Evolutionary conservation across 2,888 invertebrate genomes (phyloP), one percentile per base, ranked within the genome.

Genomic region (Macrosoma leucophasiata): DNA sequence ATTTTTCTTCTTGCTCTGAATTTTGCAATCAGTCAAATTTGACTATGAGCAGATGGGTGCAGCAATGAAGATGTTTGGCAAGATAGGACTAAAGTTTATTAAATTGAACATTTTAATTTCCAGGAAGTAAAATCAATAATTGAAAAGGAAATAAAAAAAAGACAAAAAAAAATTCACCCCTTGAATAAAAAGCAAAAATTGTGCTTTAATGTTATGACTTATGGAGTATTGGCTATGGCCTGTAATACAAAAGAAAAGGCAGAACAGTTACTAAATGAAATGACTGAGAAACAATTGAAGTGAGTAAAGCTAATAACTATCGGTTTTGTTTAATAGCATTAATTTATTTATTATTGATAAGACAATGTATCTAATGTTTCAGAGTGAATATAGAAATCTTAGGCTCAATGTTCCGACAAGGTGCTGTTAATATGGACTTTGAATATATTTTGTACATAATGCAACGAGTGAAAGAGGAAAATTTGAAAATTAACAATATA

Each of bases 181-280:
- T 43, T 63, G 11, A 75, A 78, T 26, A 77, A 87, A 50, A 78
- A 78, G 41, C 48, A 75, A 3, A 67, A 71, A 32, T 62, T 92
- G 13, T 73, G 77, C 43, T 90, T 91, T 0, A 89, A 96, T 68
- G 86, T 95, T 48, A 86, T 93, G 51, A 97, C 97, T 0, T 97
- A 92, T 79, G 96, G 96, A 22, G 90, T 92, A 1, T 69, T 97
- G 38, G 92, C 97, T 0, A 70, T 96, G 54, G 89, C 92, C 7
- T 97, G 97, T 65, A 77, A 70, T 38, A 89, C 84, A 3, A 82
- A 86, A 46, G 79, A 86, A 15, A 86, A 89, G 51, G 93, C 91
- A 3, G 66, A 84, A 28, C 77, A 88, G 47, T 79, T 97, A 5
- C 58, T 96, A 0, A 63, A 77, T 18, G 88, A 92, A 61, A 92